These are phyloP conservation scores for Emydura subglobosa DNA, from an alignment of 2,113 vertebrate species.

Conservation along the genomic window DNA sequence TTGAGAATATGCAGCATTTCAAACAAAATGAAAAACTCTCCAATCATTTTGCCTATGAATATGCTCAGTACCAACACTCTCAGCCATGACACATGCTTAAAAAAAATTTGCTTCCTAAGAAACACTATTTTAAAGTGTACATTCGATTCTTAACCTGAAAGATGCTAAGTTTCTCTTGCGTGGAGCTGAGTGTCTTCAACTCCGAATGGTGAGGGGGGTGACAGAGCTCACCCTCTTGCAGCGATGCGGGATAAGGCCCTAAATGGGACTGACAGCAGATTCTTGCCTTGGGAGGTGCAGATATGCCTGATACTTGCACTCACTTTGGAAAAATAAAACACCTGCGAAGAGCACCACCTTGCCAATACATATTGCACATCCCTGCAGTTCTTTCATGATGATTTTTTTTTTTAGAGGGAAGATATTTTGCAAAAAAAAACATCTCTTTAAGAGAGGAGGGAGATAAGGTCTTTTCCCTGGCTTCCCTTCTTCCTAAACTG, in stretches of 20 bases:
- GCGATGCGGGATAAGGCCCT: background rate
- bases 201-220: background rate
- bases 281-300: background rate
- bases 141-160: background rate
- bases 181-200: background rate
- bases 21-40: background rate
- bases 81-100: background rate
- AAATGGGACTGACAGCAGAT: background rate
- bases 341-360: background rate
- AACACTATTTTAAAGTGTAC: background rate
- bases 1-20: background rate
- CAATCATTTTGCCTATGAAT: background rate
- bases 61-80: background rate
- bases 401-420: background rate
- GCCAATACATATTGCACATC: background rate
- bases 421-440: background rate
- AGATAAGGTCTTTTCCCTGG: background rate
- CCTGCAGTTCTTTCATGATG: background rate
- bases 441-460: background rate
- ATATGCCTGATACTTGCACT: background rate
- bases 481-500: background rate
- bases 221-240: background rate
- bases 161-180: background rate
- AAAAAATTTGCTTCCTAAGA: background rate
- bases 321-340: background rate